phyloP scores from a whole-genome alignment of 2,113 vertebrate species.

The Spermophilus dauricus region DNA sequence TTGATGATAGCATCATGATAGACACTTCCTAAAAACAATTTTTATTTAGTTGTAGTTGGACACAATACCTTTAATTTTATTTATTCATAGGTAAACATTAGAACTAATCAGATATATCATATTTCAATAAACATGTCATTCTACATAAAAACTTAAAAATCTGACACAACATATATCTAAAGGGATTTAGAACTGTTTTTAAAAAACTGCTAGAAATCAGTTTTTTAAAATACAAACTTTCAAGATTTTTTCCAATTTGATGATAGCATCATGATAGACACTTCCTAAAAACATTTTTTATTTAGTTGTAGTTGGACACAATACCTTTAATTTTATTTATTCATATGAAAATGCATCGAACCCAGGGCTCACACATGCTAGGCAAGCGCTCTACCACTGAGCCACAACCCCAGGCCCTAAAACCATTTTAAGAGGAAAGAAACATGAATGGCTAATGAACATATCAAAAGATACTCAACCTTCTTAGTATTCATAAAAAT shows the following conservation, averaged over 20 bases:
- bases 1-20: not conserved
- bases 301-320: too few relatives aligned
- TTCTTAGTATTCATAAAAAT: not conserved
- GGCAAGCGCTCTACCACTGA: too few relatives aligned
- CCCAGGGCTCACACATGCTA: too few relatives aligned
- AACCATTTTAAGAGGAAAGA: not conserved
- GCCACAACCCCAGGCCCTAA: too few relatives aligned
- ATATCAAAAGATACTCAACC: not conserved
- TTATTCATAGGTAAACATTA: not conserved
- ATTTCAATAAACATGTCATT: not conserved
- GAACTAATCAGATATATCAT: not conserved
- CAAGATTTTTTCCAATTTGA: not conserved
- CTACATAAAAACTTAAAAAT: not conserved
- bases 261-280: not conserved
- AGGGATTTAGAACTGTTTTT: not conserved
- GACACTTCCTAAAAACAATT: not conserved
- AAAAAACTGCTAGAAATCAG: not conserved
- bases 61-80: too few relatives aligned
- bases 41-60: too few relatives aligned
- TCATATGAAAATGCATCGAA: too few relatives aligned
- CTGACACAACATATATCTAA: not conserved
- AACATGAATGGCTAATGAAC: not conserved
- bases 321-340: too few relatives aligned
- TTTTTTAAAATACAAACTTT: not conserved
- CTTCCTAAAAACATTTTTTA: not conserved